These are phyloP conservation scores for Dufourea novaeangliae DNA, from an alignment of 1,140 invertebrate species.

Conservation along the genomic window DNA sequence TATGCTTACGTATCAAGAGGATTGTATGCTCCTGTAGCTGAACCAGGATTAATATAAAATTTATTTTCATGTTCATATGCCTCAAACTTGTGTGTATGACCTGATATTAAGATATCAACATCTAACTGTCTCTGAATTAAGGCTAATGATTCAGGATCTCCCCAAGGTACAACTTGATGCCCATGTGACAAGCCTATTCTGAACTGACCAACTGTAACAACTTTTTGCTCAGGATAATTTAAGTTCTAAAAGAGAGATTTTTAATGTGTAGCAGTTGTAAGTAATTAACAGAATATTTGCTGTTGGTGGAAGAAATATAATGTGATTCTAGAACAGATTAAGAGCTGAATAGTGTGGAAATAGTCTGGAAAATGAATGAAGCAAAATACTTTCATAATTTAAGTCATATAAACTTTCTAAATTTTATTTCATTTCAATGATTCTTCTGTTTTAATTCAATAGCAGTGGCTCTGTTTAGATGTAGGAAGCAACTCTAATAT, in stretches of 20 bases:
- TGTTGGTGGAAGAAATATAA: too few species aligned
- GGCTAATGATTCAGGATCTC: slow-evolving; percentile 95
- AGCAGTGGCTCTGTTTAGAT: too few species aligned
- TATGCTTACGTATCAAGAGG: slow-evolving; percentile 91
- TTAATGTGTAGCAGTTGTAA: background rate
- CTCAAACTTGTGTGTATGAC: slow-evolving; percentile 99
- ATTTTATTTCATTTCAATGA: too few species aligned
- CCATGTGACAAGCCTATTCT: slow-evolving; percentile 98
- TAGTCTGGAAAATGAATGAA: too few species aligned
- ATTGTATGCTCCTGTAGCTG: slow-evolving; percentile 98
- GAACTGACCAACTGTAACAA: slow-evolving; percentile 99
- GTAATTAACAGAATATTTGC: slow-evolving; percentile 16
- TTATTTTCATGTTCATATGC: slow-evolving; percentile 99
- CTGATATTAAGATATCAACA: slow-evolving; percentile 99
- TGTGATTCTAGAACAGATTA: too few species aligned
- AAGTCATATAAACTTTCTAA: too few species aligned
- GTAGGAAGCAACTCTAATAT: too few species aligned
- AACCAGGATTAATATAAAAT: slow-evolving; percentile 99
- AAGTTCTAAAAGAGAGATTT: slow-evolving; percentile 85
- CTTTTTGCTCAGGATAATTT: slow-evolving; percentile 99
- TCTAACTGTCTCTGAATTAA: slow-evolving; percentile 97
- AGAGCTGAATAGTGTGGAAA: too few species aligned
- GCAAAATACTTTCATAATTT: too few species aligned
- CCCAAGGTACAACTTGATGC: slow-evolving; percentile 98
- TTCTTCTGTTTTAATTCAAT: too few species aligned